Base-by-base conservation (phyloP, 2,888 invertebrate species). In the Alloplasta piceator region DNA sequence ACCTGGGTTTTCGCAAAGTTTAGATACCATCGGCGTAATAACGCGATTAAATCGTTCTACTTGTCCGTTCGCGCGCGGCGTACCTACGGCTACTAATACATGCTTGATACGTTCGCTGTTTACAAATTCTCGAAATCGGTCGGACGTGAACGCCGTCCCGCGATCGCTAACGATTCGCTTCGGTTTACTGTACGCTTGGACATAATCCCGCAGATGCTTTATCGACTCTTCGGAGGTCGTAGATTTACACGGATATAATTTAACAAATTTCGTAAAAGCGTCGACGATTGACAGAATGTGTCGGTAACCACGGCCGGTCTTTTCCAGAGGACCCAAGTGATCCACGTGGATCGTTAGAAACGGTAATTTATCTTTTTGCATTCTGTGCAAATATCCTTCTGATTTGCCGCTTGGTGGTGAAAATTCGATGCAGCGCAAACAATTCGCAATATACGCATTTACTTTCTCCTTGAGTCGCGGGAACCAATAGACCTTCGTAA, bases 31-130 rank as follows among this genome's bases (percentile, higher is more conserved):
- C n/a, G 84, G 85, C 0, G 84, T 87, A 9, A 88, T 76, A 0
- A 61, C 58, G 0, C 83, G 77, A 66, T 88, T 85, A 12, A 84
- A 68, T 36, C 86, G 70, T 43, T 88, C 87, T 0, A 85, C 83
- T 75, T 91, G 89, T 0, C 89, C 88, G 72, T 90, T 90, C 0
- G 88, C 86, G 39, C 87, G 80, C 3, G 89, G 89, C 0, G 85
- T 85, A 5, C 79, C 85, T 0, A 85, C 82, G 5, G 89, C 87
- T 4, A 89, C 84, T 41, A 83, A 70, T 12, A 88, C 82, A 63
- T 86, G 86, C 10, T 77, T 16, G 7, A 83, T 26, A 5, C 14
- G 61, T 38, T 83, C 74, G 1, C 68, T 64, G n/a, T 79, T 16
- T 6, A 85, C 3, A 67, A 85, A 88, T 12, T 84, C 70, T 16